Percentiles rank a stretch among this genome's conserved stretches.
Conservation (phyloP, 2,888 invertebrate genomes). For the Lasioglossum calceatum region DNA sequence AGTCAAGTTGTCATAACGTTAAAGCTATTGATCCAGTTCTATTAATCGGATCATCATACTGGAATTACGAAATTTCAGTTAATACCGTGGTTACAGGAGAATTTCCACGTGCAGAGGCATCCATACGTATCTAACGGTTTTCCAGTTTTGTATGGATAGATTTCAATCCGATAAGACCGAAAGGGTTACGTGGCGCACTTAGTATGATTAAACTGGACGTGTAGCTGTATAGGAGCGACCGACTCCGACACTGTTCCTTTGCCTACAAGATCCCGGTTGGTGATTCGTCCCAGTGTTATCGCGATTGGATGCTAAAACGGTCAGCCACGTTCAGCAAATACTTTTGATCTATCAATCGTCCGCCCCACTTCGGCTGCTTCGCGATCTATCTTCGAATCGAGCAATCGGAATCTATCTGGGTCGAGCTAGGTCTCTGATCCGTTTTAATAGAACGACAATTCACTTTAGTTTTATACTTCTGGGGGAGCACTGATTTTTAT, state of each 20-base stretch:
- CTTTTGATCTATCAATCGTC: constrained; percentile 33
- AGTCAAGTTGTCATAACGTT: neutral
- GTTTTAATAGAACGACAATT: neutral
- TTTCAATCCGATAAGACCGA: constrained; percentile 76
- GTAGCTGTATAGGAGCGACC: constrained; percentile 48
- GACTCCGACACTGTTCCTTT: constrained; percentile 7
- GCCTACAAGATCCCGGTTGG: constrained; percentile 11
- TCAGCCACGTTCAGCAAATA: constrained; percentile 28
- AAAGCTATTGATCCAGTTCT: constrained; percentile 25
- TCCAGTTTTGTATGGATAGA: constrained; percentile 42
- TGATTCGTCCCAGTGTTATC: constrained; percentile 24
- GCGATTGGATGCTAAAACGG: constrained; percentile 54
- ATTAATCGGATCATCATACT: neutral
- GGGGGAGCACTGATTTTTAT: neutral
- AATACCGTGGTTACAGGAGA: constrained; percentile 17
- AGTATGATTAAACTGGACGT: constrained; percentile 79
- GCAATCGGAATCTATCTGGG: constrained; percentile 35
- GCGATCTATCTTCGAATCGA: constrained; percentile 31
- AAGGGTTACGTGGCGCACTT: constrained; percentile 72
- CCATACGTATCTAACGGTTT: constrained; percentile 33
- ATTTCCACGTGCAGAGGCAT: constrained; percentile 23
- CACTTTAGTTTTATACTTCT: neutral
- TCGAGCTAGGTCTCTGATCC: neutral
- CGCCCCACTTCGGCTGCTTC: constrained; percentile 22
- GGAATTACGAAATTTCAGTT: constrained; percentile 31